Conservation (phyloP, 92 coral and sea anemone species). For the Phenganax subtilis region DNA sequence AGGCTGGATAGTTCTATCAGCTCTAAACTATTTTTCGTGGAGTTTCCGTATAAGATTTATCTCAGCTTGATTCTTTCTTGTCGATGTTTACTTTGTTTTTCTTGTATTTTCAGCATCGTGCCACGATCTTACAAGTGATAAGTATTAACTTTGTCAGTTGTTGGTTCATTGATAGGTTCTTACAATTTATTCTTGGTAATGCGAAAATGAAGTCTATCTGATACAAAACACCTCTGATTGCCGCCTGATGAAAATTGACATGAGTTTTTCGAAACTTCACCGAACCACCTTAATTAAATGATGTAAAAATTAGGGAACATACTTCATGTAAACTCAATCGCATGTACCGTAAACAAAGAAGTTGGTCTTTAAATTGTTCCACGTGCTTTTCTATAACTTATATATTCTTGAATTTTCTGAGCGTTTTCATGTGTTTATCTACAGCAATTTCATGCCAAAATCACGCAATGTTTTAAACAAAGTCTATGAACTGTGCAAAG, state of each 20-base stretch:
- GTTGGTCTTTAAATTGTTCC: too few species aligned
- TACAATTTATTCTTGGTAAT: conserved; percentile 77
- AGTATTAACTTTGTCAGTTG: conserved; percentile 67
- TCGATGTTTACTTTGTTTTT: neutral
- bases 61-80: too few species aligned
- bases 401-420: neutral
- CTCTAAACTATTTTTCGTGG: too few species aligned
- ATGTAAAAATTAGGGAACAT: too few species aligned
- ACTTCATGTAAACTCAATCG: too few species aligned
- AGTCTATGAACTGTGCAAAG: conserved; percentile 60
- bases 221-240: neutral
- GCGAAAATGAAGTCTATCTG: conserved; percentile 47
- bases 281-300: too few species aligned
- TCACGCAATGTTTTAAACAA: conserved; percentile 51
- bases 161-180: conserved; percentile 73
- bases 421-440: neutral
- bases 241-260: neutral
- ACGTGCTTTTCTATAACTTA: too few species aligned
- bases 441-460: conserved; percentile 36
- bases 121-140: conserved; percentile 64
- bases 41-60: too few species aligned
- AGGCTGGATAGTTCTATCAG: too few species aligned
- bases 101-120: conserved; percentile 68
- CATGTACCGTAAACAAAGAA: too few species aligned
- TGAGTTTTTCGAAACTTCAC: neutral